phyloP scores from a whole-genome alignment of 2,888 invertebrate species.

The Elegia similella region DNA sequence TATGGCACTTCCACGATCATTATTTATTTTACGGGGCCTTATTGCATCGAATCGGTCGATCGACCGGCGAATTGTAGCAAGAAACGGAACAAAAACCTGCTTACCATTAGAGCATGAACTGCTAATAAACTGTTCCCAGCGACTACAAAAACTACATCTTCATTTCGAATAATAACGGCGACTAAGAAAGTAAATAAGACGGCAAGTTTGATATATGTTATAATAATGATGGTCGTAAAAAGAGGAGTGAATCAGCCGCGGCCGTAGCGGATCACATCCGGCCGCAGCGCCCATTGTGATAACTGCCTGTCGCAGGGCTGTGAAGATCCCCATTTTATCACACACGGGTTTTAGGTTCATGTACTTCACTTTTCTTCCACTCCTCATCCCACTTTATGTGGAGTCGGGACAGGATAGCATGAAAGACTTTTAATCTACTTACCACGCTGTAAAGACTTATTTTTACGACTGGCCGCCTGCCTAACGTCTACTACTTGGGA shows the following conservation, averaged over 20 bases:
- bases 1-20: constrained; percentile 24
- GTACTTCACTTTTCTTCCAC: no score
- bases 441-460: no score
- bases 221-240: constrained; percentile 57
- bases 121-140: constrained; percentile 57
- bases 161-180: constrained; percentile 64
- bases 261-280: constrained; percentile 57
- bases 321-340: no score
- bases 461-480: no score
- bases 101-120: constrained; percentile 57
- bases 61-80: constrained; percentile 45
- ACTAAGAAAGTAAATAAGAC: constrained; percentile 65
- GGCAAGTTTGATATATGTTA: constrained; percentile 56
- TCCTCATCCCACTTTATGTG: no score
- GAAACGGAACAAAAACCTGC: constrained; percentile 55
- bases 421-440: no score
- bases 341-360: no score
- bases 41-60: constrained; percentile 42
- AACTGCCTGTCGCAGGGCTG: neutral
- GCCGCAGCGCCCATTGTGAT: constrained; percentile 30
- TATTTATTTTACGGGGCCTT: constrained; percentile 35
- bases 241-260: constrained; percentile 41
- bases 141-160: constrained; percentile 64
- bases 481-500: no score
- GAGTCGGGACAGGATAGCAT: no score